These are phyloP conservation scores for Parascotia fuliginaria DNA, from an alignment of 2,888 invertebrate genomes.

Conservation along the genomic window DNA sequence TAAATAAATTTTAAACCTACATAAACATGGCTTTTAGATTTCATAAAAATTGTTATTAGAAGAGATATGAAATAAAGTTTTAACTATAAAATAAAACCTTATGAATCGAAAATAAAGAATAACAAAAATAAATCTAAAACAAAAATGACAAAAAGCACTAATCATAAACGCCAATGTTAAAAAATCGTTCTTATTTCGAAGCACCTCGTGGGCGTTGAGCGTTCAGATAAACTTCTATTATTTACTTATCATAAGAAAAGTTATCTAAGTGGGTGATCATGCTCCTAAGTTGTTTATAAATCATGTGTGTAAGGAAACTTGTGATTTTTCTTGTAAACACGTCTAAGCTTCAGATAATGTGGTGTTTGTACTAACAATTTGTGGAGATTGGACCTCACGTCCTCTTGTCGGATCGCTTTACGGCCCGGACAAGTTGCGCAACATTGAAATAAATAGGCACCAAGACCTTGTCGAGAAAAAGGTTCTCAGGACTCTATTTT, in stretches of 20 bases:
- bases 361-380: slow-evolving; percentile 42
- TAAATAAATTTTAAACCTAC: no score
- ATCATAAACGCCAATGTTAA: background rate
- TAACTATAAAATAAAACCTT: no score
- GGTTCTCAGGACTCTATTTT: slow-evolving; percentile 6
- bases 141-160: background rate
- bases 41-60: no score
- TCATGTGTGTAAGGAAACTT: slow-evolving; percentile 40
- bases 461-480: slow-evolving; percentile 1
- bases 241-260: slow-evolving; percentile 30
- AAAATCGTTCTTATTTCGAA: background rate
- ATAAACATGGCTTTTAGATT: no score
- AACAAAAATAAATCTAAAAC: background rate
- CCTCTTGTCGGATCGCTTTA: slow-evolving; percentile 15
- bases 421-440: slow-evolving; percentile 16
- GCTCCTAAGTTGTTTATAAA: slow-evolving; percentile 40
- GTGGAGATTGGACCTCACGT: slow-evolving; percentile 33
- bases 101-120: no score
- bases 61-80: no score
- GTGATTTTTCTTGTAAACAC: slow-evolving; percentile 41
- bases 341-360: slow-evolving; percentile 40
- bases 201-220: slow-evolving; percentile 2
- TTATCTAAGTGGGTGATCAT: slow-evolving; percentile 48
- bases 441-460: slow-evolving; percentile 11
- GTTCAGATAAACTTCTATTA: slow-evolving; percentile 16